Evolutionary conservation across 2,888 invertebrate species (phyloP), one percentile per base, ranked within the genome.

Genomic region (Eurytoma californica): DNA sequence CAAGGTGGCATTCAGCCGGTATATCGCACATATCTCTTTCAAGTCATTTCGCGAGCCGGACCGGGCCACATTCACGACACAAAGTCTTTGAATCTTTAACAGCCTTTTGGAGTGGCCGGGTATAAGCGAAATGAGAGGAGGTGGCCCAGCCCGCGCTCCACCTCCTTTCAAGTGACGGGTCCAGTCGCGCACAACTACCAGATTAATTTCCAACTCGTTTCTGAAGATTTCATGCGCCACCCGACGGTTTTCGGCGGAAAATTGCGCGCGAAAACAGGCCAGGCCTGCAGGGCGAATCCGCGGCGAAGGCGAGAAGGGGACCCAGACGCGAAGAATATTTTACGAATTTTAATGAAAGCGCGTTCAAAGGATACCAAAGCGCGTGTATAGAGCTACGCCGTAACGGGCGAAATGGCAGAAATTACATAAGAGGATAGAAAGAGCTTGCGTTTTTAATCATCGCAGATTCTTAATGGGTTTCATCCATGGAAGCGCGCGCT

Each of bases 341-440:
- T 57, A 66, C 66, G 49, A 73, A 73, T 73, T 73, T 66, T 73
- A 73, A 73, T 73, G 55, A 73, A 57, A 49, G 24, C 12, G n/a
- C 28, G 28, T 65, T 65, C 24, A 66, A 49, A 55, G 16, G 9
- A 39, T 13, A 53, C n/a, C 57, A 39, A 49, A 24, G n/a, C 9
- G 18, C 13, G 51, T 28, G 14, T 63, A 61, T 16, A n/a, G 30
- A n/a, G 5, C 16, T 30, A 30, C n/a, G 30, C 61, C 3, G 13
- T 13, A 20, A 55, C 30, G 63, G 55, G 2, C 3, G 53, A n/a
- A 13, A 20, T 24, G 24, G 18, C 5, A n/a, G 49, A 70, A n/a
- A 39, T 39, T 39, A 39, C 39, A 39, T 39, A 7, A 39, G 49
- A 28, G 49, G 51, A 49, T 14, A 51, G n/a, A 49, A 58, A 20